Evolutionary conservation across 1,140 invertebrate genomes (phyloP), one percentile per base, ranked within the genome.

Genomic region (Macrostomum lignano): DNA sequence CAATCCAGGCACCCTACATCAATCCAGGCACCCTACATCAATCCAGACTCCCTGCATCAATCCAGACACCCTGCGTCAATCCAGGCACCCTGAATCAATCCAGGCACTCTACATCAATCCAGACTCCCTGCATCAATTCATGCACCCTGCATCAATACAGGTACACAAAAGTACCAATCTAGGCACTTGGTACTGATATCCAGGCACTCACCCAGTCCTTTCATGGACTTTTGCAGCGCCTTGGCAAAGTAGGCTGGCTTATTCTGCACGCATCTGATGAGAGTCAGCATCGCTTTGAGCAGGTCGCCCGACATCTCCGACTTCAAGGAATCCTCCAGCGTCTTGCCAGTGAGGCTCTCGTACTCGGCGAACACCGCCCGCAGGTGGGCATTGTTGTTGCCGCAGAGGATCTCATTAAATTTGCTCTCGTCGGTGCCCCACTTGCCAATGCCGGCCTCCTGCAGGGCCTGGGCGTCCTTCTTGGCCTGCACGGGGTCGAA

Each of bases 361-460:
- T 55, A 56, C 21, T 52, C 42, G 21, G 49, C 41, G 40, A 48
- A 54, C 5, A 44, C 44, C 13, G 38, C 42, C 36, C 46, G 38
- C 14, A 55, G 41, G 30, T 48, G 43, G 33, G 51, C 50, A 39
- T 48, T 47, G 35, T 48, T 39, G 20, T 44, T 35, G 9, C 34
- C 38, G 7, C 46, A 40, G 23, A 53, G 50, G 21, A 53, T 49
- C 3, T 42, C 19, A 36, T 43, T 45, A 25, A 53, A 52, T 4
- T 41, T 45, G 30, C 46, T 46, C 38, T 65, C 61, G 41, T 65
- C 61, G 4, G 61, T 64, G n/a, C 61, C 61, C 41, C 56, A 52
- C 31, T 47, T 47, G 17, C 53, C 48, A 26, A 59, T 59, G 15
- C 62, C 63, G n/a, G 61, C 48, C 32, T 54, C 43, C n/a, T 30